phyloP scores from a whole-genome alignment of 2,113 vertebrate species.

The Strigops habroptila region DNA sequence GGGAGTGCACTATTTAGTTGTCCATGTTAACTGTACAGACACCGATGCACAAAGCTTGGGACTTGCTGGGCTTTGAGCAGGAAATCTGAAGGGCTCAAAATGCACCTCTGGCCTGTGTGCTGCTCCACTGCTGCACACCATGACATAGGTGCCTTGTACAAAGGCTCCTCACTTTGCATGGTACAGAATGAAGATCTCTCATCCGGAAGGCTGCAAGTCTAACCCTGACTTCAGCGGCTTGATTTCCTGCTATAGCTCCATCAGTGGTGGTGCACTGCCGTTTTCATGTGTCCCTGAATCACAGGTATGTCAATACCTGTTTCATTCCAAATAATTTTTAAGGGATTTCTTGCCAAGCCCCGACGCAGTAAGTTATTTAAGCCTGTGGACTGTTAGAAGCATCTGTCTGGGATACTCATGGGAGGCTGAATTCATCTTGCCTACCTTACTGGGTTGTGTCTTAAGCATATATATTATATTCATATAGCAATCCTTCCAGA shows the following conservation, averaged over 20 bases:
- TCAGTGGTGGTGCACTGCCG: neutral
- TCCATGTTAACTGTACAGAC: neutral
- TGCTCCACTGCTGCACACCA: fast-evolving
- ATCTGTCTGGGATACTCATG: neutral
- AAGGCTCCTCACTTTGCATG: neutral
- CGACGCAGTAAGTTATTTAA: neutral
- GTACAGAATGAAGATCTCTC: neutral
- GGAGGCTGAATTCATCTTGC: neutral
- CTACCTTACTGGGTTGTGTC: neutral
- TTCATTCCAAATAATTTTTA: neutral
- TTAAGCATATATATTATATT: neutral
- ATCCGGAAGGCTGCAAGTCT: neutral
- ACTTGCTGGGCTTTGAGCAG: neutral
- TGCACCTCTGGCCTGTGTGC: neutral
- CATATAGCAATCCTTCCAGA: neutral
- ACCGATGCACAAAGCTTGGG: neutral
- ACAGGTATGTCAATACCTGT: neutral
- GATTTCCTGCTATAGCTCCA: neutral
- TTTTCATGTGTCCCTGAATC: neutral
- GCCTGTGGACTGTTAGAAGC: neutral
- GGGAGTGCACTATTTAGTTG: neutral
- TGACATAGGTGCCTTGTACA: too few species aligned
- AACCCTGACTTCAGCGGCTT: neutral
- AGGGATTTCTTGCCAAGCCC: neutral
- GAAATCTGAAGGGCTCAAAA: neutral